Evolutionary conservation across 2,888 invertebrate species (phyloP).

Genomic region (Callyntrura sp.): DNA sequence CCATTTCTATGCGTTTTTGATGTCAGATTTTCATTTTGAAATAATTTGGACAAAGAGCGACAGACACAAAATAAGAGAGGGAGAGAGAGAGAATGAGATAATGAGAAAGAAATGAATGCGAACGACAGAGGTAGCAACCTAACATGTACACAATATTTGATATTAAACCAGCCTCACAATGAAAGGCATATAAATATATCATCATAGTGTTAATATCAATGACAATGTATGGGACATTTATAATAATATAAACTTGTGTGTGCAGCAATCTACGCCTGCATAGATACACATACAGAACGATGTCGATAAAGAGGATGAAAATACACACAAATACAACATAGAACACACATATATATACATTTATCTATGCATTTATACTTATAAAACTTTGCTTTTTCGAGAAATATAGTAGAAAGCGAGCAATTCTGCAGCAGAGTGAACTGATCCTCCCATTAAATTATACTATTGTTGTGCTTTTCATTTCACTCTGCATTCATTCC

Average conservation of each 20-base stretch:
- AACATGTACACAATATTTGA: conserved; percentile 26
- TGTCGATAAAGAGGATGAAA: no score
- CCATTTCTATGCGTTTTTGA: conserved; percentile 77
- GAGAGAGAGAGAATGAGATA: no score
- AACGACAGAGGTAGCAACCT: conserved; percentile 7
- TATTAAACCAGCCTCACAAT: conserved; percentile 27
- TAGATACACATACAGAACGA: no score
- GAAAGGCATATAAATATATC: no score
- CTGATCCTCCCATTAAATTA: conserved; percentile 63
- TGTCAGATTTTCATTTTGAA: conserved; percentile 78
- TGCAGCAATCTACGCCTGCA: no score
- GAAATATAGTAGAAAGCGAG: neutral
- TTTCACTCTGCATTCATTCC: conserved; percentile 60
- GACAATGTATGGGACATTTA: conserved; percentile 59
- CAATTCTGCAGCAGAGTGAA: conserved; percentile 60
- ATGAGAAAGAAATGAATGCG: conserved; percentile 49
- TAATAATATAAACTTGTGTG: conserved; percentile 11
- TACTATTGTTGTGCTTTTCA: conserved; percentile 60
- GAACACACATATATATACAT: no score
- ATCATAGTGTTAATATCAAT: neutral
- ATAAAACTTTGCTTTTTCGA: no score
- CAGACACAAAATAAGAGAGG: no score
- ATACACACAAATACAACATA: no score
- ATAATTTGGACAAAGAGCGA: conserved; percentile 47
- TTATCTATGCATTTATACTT: no score